Conservation (phyloP, 2,113 vertebrate species). For the Anser brachyrhynchus region DNA sequence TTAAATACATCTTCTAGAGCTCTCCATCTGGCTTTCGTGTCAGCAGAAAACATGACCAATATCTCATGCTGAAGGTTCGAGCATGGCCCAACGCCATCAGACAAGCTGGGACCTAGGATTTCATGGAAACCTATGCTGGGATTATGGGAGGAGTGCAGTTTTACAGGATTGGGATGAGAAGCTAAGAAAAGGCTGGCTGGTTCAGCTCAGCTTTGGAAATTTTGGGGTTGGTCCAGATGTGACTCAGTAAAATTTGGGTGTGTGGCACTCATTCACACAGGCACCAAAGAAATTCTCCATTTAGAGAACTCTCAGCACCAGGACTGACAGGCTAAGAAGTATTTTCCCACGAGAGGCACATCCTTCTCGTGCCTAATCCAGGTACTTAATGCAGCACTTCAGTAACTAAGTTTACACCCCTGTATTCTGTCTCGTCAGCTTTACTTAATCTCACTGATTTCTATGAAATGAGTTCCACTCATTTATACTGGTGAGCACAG, state of each 20-base stretch:
- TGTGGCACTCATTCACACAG: not conserved
- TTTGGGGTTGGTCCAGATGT: not conserved
- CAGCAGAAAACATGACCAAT: not conserved
- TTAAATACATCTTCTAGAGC: not conserved
- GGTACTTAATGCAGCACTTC: constrained; percentile 59
- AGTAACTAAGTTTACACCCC: constrained; percentile 62
- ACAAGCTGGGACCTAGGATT: not conserved
- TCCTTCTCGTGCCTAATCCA: constrained; percentile 15
- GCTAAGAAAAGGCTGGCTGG: not conserved
- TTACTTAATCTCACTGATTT: constrained; percentile 37
- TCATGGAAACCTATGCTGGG: not conserved
- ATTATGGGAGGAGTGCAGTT: not conserved
- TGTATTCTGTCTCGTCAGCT: constrained; percentile 24
- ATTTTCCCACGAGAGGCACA: constrained; percentile 39
- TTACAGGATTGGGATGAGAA: not conserved
- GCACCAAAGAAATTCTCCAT: not conserved
- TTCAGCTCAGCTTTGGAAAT: not conserved
- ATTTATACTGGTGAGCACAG: not conserved
- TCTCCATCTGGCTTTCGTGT: not conserved
- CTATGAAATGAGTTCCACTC: constrained; percentile 32
- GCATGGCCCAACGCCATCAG: not conserved
- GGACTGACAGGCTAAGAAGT: not conserved
- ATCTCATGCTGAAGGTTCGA: not conserved
- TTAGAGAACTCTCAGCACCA: not conserved
- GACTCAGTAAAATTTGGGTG: not conserved